These are phyloP conservation scores for Lycia hirtaria DNA, from an alignment of 2,888 invertebrate species.

Conservation along the genomic window DNA sequence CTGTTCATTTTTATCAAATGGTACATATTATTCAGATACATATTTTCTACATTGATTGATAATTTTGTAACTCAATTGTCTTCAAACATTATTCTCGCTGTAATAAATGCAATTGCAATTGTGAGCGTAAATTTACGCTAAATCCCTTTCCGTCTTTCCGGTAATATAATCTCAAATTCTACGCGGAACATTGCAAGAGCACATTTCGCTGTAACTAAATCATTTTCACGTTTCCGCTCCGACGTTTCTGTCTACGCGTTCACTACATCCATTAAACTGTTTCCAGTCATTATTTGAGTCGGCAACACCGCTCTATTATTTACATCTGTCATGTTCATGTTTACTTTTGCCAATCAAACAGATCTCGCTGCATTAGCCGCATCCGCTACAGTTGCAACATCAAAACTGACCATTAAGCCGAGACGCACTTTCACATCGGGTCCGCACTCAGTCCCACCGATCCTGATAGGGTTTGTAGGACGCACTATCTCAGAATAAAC, in stretches of 20 bases:
- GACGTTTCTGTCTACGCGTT: conserved; percentile 58
- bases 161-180: conserved; percentile 19
- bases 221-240: conserved; percentile 71
- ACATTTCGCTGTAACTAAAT: conserved; percentile 61
- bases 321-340: conserved; percentile 70
- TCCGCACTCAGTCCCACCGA: conserved; percentile 63
- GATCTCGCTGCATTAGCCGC: conserved; percentile 71
- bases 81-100: not conserved
- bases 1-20: too few species aligned
- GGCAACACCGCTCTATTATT: conserved; percentile 64
- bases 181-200: conserved; percentile 28
- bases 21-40: too few species aligned
- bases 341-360: conserved; percentile 78
- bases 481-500: conserved; percentile 79
- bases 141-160: conserved; percentile 19
- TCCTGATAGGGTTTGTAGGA: conserved; percentile 68
- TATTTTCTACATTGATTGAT: too few species aligned
- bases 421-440: conserved; percentile 63
- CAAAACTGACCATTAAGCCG: conserved; percentile 67
- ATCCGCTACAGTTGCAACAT: conserved; percentile 62
- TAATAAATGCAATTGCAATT: not conserved
- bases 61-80: too few species aligned
- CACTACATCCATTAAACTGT: conserved; percentile 69
- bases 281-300: conserved; percentile 59
- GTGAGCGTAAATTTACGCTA: not conserved